Evolutionary conservation across 37 sponge, comb jelly and placozoan species (phyloP), one percentile per base, ranked within the genome.

Genomic region (Eunapius fragilis): DNA sequence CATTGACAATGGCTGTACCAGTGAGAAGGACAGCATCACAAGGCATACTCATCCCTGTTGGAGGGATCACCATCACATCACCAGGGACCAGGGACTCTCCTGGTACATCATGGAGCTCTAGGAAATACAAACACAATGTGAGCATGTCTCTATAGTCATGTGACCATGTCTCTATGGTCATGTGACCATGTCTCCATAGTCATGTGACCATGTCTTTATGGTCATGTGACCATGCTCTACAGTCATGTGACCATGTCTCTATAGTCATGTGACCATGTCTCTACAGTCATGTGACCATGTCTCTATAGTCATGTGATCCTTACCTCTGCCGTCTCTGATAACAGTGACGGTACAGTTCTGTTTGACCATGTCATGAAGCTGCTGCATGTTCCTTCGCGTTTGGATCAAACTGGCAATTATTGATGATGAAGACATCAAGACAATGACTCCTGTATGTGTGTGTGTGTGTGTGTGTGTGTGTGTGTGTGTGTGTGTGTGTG

Each of bases 21-120:
- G 88, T 87, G 31, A 96, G 84, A 37, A 96, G 92, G 12, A 81
- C 97, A 50, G 92, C 92, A 82, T 96, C 97, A 92, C 97, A 96
- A 17, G 92, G 87, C 80, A 94, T 30, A 23, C 25, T 31, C 71
- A 94, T 33, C 7, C 97, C 97, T 25, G 68, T 69, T 31, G 84
- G 67, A 3, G 97, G 94, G 19, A 96, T 78, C 24, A 96, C 89
- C 28, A 96, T 31, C 0, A 94, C 90, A 87, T 96, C 97, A 27
- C 97, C 97, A 31, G 97, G 97, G 6, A 96, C 88, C 13, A 96
- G 87, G 25, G 38, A 41, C 19, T 34, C 45, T 76, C 89, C 84
- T 36, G 76, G 31, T 14, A 94, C 86, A 73, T 73, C 92, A 22
- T 76, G 28, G 13, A 69, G n/a, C 22, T 79, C 90, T 93, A 78